Percentiles rank a stretch among this genome's conserved stretches.
Conservation (phyloP, 2,797 vertebrate species). For the Myiotriccus ornatus region DNA sequence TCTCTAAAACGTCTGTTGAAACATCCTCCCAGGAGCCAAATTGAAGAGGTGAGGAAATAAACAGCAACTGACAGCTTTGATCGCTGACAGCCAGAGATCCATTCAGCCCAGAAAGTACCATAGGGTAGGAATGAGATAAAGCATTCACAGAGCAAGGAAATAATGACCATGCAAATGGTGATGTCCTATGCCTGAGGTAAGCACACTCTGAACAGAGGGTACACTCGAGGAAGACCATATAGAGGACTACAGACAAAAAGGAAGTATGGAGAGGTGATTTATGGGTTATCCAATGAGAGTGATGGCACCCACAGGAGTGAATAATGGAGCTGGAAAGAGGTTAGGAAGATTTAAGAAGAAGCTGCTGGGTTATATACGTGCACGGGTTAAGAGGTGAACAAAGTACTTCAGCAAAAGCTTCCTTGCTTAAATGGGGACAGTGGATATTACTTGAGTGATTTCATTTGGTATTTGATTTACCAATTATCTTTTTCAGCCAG, state of each 20-base stretch:
- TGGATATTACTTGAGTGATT: background rate
- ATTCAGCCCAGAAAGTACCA: background rate
- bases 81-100: constrained; percentile 62
- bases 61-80: constrained; percentile 73
- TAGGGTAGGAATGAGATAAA: background rate
- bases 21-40: constrained; percentile 75
- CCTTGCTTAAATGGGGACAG: background rate
- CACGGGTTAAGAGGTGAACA: background rate
- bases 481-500: constrained; percentile 10
- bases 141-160: background rate
- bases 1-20: constrained; percentile 76
- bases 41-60: constrained; percentile 75
- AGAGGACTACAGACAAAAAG: background rate
- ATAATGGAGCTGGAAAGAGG: background rate
- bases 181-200: background rate
- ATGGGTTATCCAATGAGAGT: background rate
- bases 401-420: background rate
- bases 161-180: background rate
- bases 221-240: background rate
- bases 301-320: background rate
- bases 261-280: background rate
- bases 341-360: background rate
- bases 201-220: background rate
- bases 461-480: constrained; percentile 28
- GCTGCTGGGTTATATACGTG: background rate